Conservation (phyloP, 2,797 vertebrate genomes). For the Furcifer pardalis region DNA sequence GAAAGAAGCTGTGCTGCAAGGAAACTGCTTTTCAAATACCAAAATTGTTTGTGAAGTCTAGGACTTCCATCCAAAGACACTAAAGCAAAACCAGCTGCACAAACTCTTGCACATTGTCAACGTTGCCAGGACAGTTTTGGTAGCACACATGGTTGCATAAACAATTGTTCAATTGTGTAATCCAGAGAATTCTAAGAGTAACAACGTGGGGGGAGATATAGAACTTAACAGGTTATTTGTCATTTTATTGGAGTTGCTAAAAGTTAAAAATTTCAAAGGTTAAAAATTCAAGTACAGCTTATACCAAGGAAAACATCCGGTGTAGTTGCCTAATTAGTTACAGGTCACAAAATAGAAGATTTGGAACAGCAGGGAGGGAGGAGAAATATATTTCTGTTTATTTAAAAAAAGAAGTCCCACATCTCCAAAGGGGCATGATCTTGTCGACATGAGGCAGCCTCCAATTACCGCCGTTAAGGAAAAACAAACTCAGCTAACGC, state of each 20-base stretch:
- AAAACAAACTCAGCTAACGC: constrained; percentile 25
- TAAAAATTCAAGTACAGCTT: constrained; percentile 48
- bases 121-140: too few species aligned
- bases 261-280: constrained; percentile 64
- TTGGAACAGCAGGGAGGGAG: constrained; percentile 15
- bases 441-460: constrained; percentile 4
- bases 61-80: too few species aligned
- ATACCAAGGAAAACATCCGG: constrained; percentile 54
- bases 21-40: constrained; percentile 23
- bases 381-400: not conserved
- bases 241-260: constrained; percentile 61
- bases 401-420: constrained; percentile 18
- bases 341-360: constrained; percentile 26
- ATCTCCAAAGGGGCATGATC: constrained; percentile 16
- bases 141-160: too few species aligned
- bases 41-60: constrained; percentile 19
- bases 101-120: too few species aligned
- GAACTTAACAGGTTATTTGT: constrained; percentile 64
- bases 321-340: constrained; percentile 27
- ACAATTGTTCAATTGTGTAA: too few species aligned
- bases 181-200: too few species aligned
- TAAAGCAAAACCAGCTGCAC: too few species aligned
- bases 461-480: constrained; percentile 26
- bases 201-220: constrained; percentile 42
- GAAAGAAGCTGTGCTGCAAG: not conserved